Conservation (phyloP, 2,888 invertebrate genomes). For the Thysanoteuthis rhombus region DNA sequence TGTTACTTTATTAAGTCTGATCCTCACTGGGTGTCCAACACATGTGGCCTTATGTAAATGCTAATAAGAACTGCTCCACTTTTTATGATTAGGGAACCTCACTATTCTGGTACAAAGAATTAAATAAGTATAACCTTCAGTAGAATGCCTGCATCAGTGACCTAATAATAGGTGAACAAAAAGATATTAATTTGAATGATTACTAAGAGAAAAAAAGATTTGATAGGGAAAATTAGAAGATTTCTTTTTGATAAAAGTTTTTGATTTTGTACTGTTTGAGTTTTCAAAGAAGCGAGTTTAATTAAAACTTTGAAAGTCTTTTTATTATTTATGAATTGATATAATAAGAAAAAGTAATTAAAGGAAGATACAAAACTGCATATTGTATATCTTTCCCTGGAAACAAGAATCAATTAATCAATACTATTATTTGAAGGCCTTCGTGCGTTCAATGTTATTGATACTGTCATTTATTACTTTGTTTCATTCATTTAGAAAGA, state of each 20-base stretch:
- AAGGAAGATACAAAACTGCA: not conserved
- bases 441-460: not conserved
- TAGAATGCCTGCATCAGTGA: too few species aligned
- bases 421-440: not conserved
- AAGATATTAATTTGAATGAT: not conserved
- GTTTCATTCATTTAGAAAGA: constrained; percentile 12
- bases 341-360: not conserved
- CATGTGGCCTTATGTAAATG: too few species aligned
- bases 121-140: too few species aligned
- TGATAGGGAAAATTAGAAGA: not conserved
- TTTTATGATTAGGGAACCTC: too few species aligned
- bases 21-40: too few species aligned
- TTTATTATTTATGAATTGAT: not conserved
- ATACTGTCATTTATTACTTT: not conserved
- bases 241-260: not conserved
- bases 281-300: not conserved
- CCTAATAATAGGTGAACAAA: not conserved
- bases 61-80: too few species aligned
- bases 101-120: too few species aligned
- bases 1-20: too few species aligned
- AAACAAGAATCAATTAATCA: not conserved
- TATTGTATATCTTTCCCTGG: not conserved
- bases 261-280: not conserved
- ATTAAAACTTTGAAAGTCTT: not conserved
- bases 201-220: not conserved